phyloP scores from a whole-genome alignment of 2,888 invertebrate species.

The Plebejus argus region DNA sequence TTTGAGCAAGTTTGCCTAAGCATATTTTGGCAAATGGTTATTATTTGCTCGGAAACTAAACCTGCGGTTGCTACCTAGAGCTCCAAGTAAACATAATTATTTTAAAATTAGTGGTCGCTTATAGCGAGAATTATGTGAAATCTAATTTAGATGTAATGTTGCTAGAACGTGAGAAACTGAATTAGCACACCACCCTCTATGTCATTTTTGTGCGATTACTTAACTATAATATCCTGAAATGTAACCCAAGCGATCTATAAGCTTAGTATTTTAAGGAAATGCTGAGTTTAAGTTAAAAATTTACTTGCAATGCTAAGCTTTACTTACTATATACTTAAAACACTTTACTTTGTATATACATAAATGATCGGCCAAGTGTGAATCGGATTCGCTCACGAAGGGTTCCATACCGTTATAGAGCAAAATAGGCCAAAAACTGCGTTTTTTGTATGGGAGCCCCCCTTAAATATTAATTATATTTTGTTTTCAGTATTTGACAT shows the following conservation, averaged over 20 bases:
- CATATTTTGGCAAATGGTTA: neutral
- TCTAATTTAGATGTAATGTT: neutral
- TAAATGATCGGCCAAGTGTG: no score
- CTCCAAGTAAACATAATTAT: neutral
- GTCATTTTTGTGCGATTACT: neutral
- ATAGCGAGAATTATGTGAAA: neutral
- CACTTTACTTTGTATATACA: no score
- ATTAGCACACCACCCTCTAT: neutral
- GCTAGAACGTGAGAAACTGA: neutral
- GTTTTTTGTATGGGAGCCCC: no score
- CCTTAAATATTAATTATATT: no score
- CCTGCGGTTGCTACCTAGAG: neutral
- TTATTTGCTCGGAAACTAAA: slow-evolving; percentile 5
- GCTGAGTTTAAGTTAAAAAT: no score
- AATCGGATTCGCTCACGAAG: no score
- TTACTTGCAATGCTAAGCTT: no score
- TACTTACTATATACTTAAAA: no score
- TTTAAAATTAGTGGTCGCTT: slow-evolving; percentile 2
- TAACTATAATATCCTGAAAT: neutral
- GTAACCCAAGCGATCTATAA: neutral
- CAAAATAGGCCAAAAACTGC: no score
- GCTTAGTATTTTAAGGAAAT: no score
- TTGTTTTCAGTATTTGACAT: no score
- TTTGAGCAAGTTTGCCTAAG: neutral
- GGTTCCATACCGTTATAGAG: no score